These are phyloP conservation scores for Elgonia sp. DNA, from an alignment of 2,888 invertebrate genomes.

Conservation along the genomic window DNA sequence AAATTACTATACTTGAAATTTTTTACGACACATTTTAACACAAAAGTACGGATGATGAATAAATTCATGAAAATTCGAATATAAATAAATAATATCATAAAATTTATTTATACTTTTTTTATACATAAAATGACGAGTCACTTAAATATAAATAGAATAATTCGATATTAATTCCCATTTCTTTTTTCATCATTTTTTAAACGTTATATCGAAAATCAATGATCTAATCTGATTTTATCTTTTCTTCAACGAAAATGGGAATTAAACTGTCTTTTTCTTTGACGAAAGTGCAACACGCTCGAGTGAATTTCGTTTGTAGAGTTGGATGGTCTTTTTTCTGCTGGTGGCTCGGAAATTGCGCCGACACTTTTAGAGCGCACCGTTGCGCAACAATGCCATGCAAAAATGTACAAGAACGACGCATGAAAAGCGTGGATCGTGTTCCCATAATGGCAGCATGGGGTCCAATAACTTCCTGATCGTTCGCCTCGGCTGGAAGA, in stretches of 20 bases:
- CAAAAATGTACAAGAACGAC: slow-evolving; percentile 81
- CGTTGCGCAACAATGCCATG: slow-evolving; percentile 83
- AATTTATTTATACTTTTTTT: no score
- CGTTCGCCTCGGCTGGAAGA: slow-evolving; percentile 76
- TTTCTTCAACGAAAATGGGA: slow-evolving; percentile 39
- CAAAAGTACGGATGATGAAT: no score
- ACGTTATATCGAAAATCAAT: neutral
- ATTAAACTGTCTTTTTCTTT: slow-evolving; percentile 57
- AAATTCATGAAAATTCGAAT: no score
- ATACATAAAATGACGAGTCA: no score
- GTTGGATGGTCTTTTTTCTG: slow-evolving; percentile 44
- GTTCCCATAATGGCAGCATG: slow-evolving; percentile 84
- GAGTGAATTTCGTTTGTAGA: slow-evolving; percentile 39
- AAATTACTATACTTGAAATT: no score
- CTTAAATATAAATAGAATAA: no score
- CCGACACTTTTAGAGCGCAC: slow-evolving; percentile 80
- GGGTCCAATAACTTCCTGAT: slow-evolving; percentile 77
- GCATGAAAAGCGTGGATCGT: slow-evolving; percentile 82
- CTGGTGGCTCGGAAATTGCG: slow-evolving; percentile 60
- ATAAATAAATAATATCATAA: no score
- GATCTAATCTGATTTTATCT: slow-evolving; percentile 50
- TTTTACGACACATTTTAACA: no score
- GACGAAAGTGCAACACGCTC: slow-evolving; percentile 12
- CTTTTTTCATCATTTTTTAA: no score
- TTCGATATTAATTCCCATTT: no score